phyloP scores from a whole-genome alignment of 2,113 vertebrate genomes.

The Ceyx margarethae region DNA sequence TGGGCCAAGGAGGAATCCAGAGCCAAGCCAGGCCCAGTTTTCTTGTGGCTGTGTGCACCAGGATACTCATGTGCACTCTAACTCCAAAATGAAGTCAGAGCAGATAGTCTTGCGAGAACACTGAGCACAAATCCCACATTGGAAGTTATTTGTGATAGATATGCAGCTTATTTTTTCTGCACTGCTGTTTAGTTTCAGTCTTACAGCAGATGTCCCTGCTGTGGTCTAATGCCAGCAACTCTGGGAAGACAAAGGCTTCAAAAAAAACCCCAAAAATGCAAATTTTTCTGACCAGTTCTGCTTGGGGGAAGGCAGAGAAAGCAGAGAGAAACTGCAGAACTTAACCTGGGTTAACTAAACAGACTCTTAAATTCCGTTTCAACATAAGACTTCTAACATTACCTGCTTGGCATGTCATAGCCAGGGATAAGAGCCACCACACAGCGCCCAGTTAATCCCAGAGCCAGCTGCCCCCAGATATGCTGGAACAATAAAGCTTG shows the following conservation, averaged over 20 bases:
- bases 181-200: neutral
- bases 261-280: neutral
- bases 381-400: conserved; percentile 45
- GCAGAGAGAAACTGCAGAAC: conserved; percentile 18
- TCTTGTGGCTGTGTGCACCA: neutral
- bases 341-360: conserved; percentile 57
- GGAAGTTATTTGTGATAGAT: neutral
- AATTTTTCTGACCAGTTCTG: neutral
- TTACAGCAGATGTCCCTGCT: neutral
- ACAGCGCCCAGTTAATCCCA: neutral
- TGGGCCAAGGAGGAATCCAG: neutral
- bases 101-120: neutral
- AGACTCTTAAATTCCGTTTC: conserved; percentile 10
- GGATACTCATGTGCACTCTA: neutral
- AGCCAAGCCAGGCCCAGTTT: neutral
- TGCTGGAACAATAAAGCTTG: neutral
- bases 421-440: neutral
- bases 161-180: neutral
- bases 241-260: conserved; percentile 5
- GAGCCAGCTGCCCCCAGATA: conserved; percentile 4
- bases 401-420: neutral
- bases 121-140: neutral
- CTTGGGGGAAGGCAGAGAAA: neutral
- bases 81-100: neutral
- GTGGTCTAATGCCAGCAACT: neutral